These are phyloP conservation scores for Naja naja DNA, from an alignment of 2,113 vertebrate species.

Conservation along the genomic window DNA sequence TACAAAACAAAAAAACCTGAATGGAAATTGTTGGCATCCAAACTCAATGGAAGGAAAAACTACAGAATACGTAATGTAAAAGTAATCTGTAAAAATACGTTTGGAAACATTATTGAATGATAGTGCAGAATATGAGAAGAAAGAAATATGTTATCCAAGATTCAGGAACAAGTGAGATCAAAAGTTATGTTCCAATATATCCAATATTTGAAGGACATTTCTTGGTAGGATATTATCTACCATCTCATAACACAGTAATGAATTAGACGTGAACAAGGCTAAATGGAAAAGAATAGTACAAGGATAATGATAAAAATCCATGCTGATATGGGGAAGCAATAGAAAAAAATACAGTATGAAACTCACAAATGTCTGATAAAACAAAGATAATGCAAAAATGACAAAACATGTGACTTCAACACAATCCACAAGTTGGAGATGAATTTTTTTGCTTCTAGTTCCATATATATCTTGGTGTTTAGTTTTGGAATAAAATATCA, in stretches of 20 bases:
- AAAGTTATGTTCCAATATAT: not conserved
- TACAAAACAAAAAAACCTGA: not conserved
- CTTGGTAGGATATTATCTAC: not conserved
- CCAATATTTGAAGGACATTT: not conserved
- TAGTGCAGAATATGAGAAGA: not conserved
- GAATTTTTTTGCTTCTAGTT: not conserved
- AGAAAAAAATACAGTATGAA: not conserved
- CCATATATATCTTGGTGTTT: not conserved
- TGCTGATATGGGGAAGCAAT: not conserved
- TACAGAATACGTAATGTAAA: not conserved
- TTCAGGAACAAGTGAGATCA: not conserved
- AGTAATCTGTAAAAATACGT: not conserved
- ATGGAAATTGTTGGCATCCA: not conserved
- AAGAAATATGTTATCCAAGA: not conserved
- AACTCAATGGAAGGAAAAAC: not conserved
- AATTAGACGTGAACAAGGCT: not conserved
- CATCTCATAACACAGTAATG: not conserved
- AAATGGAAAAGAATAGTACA: not conserved
- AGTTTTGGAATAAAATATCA: not conserved
- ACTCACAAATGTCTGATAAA: not conserved
- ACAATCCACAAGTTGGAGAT: not conserved
- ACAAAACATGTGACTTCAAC: not conserved
- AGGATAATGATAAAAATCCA: not conserved
- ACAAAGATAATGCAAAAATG: not conserved
- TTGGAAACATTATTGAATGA: not conserved